Evolutionary conservation across 2,113 vertebrate genomes (phyloP), one percentile per base, ranked within the genome.

Genomic region (Plecotus auritus): DNA sequence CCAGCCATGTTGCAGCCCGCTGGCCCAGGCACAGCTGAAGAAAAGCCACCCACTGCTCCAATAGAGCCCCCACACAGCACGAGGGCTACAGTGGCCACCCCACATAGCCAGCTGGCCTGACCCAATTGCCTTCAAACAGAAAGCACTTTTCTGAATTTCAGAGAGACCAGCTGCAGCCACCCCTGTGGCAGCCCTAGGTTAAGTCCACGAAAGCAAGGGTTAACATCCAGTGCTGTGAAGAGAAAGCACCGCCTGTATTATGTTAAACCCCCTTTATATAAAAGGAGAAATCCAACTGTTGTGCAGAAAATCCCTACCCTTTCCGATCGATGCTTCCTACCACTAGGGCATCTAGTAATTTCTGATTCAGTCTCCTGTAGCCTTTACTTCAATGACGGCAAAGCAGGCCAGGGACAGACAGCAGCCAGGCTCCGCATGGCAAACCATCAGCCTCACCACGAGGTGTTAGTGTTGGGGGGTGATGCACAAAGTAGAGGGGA

Each of bases 261-360:
- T 98, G 98, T 99, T 98, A 98, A 98, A 98, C 97, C 98, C 95
- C 98, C 98, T 98, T 97, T 95, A 98, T 90, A 93, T 78, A 97
- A 98, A 98, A 98, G 98, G 98, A 99, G 99, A 99, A 98, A 98
- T 99, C 98, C 98, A 98, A 98, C 98, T 98, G 98, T 98, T 97
- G 98, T 95, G 97, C 96, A 98, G 98, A 98, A 99, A 99, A 98
- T 99, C 98, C 98, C 98, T 98, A 98, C 99, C 97, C 97, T 98
- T 98, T 98, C 98, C 98, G 97, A 99, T 99, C 99, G 98, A 99
- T 99, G 98, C 97, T 98, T 98, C 98, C 98, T 98, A 98, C 98
- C 97, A 98, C 98, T 96, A 98, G 98, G 95, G 98, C 98, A 98
- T 98, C 98, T 98, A 98, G 98, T 98, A 98, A 99, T 98, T 99